These are phyloP conservation scores for Centropus unirufus DNA, from an alignment of 2,113 vertebrate genomes.

Conservation along the genomic window DNA sequence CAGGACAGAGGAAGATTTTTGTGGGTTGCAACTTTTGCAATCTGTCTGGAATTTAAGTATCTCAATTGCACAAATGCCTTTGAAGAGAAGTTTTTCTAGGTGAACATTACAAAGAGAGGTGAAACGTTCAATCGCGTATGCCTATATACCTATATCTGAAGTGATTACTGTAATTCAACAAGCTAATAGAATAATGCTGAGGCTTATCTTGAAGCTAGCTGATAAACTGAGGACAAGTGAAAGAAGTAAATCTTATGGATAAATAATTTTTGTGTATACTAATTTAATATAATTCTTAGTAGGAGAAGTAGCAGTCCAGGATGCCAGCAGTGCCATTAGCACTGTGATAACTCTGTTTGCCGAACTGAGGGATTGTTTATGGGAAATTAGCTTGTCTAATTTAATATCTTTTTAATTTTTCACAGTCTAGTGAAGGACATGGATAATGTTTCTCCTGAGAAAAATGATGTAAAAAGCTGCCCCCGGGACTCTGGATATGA, in stretches of 20 bases:
- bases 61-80: neutral
- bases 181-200: neutral
- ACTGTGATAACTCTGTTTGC: neutral
- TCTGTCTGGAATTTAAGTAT: neutral
- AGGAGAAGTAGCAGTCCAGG: neutral
- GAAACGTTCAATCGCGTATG: neutral
- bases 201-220: neutral
- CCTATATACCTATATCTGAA: neutral
- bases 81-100: neutral
- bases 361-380: neutral
- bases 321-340: neutral
- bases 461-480: constrained; percentile 66
- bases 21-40: neutral
- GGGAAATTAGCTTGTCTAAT: neutral
- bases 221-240: neutral
- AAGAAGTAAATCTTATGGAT: neutral
- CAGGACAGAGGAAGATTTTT: neutral
- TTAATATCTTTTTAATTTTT: neutral
- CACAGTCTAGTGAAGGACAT: constrained; percentile 85
- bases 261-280: neutral
- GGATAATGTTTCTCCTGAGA: constrained; percentile 78
- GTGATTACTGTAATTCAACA: neutral
- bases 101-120: neutral
- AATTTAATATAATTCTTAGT: neutral
- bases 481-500: constrained; percentile 90